These are phyloP conservation scores for Gymnothorax reevesii DNA, from an alignment of 2,797 vertebrate genomes.

Conservation along the genomic window DNA sequence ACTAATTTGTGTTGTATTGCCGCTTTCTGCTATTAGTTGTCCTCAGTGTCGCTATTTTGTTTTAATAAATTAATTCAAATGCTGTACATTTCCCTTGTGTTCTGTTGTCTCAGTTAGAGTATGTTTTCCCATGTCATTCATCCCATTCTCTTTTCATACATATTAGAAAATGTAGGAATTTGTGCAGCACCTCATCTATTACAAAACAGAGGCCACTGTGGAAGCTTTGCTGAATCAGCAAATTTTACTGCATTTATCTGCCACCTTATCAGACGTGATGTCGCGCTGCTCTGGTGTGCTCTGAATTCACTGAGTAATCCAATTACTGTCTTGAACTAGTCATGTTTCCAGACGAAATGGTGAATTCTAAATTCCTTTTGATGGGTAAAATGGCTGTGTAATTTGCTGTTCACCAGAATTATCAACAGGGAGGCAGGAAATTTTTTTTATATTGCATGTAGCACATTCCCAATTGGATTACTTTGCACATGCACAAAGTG, in stretches of 20 bases:
- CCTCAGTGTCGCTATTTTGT: constrained; percentile 51
- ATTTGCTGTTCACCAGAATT: neutral
- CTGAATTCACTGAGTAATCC: neutral
- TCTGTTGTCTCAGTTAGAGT: neutral
- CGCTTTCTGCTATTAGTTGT: constrained; percentile 54
- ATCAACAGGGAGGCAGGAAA: neutral
- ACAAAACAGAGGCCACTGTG: neutral
- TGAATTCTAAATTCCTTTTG: neutral
- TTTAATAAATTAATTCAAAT: constrained; percentile 64
- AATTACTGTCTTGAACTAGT: neutral
- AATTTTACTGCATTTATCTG: neutral
- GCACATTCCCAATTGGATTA: neutral
- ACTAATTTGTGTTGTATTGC: constrained; percentile 47
- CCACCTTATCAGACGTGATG: neutral
- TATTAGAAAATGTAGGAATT: neutral
- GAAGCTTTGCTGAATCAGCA: neutral
- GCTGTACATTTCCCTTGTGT: constrained; percentile 25
- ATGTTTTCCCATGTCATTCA: neutral
- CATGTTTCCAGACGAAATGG: neutral
- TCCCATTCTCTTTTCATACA: neutral
- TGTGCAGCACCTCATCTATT: neutral
- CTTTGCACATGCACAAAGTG: too few relatives aligned
- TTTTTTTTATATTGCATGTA: neutral
- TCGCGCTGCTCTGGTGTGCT: neutral
- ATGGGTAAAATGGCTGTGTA: neutral